Conservation (phyloP, 2,113 vertebrate genomes). For the Phaethornis superciliosus region DNA sequence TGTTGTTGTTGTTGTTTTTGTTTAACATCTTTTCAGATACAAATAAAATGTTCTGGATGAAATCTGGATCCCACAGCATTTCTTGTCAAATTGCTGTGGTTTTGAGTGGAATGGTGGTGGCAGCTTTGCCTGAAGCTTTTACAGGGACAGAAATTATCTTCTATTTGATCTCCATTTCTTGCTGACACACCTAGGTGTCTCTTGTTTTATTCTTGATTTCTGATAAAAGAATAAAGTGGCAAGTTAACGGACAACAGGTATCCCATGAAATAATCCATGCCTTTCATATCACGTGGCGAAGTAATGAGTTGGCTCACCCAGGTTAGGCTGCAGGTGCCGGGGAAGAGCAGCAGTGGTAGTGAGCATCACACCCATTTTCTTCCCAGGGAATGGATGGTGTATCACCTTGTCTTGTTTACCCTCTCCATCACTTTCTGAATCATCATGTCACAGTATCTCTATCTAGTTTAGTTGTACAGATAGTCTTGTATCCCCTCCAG, state of each 20-base stretch:
- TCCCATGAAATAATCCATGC: neutral
- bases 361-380: neutral
- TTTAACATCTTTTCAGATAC: neutral
- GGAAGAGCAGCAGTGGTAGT: neutral
- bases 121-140: neutral
- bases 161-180: neutral
- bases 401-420: neutral
- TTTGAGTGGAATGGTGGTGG: neutral
- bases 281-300: neutral
- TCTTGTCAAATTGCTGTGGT: neutral
- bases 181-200: neutral
- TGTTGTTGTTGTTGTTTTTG: neutral
- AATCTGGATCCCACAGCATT: neutral
- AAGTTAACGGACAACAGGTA: neutral
- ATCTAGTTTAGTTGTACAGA: neutral
- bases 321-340: neutral
- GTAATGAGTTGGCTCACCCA: neutral
- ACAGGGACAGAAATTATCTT: neutral
- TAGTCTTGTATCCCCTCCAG: neutral
- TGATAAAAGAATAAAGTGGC: neutral
- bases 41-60: neutral
- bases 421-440: constrained; percentile 42
- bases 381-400: constrained; percentile 42
- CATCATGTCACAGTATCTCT: neutral
- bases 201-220: neutral